These are phyloP conservation scores for chimpanzee (Pan troglodytes) DNA, from an alignment of 2,113 vertebrate genomes.

Conservation along the genomic window NHGRI_mPanTro3-v2.1_pri NC_072403.2:41543001-41543500, in stretches of 20 bases:
- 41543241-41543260: neutral
- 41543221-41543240: conserved; percentile 6
- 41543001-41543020: neutral
- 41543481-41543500: conserved; percentile 3
- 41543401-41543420: neutral
- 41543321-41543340: neutral
- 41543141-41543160: neutral
- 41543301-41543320: neutral
- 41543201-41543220: neutral
- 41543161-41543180: conserved; percentile 2
- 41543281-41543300: conserved; percentile 12
- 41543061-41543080: too few species aligned
- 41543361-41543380: neutral
- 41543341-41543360: conserved; percentile 47
- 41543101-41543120: too few species aligned
- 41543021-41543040: too few species aligned
- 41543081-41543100: too few species aligned
- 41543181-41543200: conserved; percentile 44
- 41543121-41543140: conserved; percentile 15
- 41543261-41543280: conserved; percentile 26
- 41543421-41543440: neutral
- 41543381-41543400: neutral
- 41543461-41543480: conserved; percentile 12
- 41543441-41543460: conserved; percentile 44
- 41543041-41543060: too few species aligned